phyloP scores from a whole-genome alignment of 92 coral and sea anemone species.

The Siderastrea radians region DNA sequence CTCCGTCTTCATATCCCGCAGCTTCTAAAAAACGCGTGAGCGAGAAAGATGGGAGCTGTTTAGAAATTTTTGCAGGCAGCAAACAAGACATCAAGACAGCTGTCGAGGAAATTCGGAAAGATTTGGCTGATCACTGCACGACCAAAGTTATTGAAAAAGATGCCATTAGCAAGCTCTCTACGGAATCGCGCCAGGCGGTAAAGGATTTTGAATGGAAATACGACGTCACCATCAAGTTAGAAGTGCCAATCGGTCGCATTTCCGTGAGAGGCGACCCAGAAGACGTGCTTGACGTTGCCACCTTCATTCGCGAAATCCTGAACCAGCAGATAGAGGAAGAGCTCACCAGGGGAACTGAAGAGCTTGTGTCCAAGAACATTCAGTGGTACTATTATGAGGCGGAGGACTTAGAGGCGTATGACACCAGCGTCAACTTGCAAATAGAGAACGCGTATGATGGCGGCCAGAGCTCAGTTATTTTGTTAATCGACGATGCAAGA shows the following conservation, averaged over 20 bases:
- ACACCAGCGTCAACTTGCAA: slow-evolving; percentile 48
- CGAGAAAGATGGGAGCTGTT: slow-evolving; percentile 4
- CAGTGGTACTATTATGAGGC: slow-evolving; percentile 72
- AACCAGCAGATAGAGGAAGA: slow-evolving; percentile 57
- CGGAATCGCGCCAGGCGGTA: too few relatives aligned
- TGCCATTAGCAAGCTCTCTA: slow-evolving; percentile 62
- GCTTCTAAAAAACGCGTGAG: not conserved
- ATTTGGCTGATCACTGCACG: slow-evolving; percentile 52
- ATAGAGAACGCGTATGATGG: slow-evolving; percentile 75
- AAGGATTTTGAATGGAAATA: too few relatives aligned
- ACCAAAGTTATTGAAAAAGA: slow-evolving; percentile 59
- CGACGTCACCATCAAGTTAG: slow-evolving; percentile 42
- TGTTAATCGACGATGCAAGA: slow-evolving; percentile 12
- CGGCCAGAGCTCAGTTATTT: slow-evolving; percentile 41
- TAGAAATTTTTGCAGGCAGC: slow-evolving; percentile 54
- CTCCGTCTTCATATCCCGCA: not conserved
- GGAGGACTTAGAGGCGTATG: slow-evolving; percentile 40
- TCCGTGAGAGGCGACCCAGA: slow-evolving; percentile 59
- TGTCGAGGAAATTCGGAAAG: slow-evolving; percentile 31
- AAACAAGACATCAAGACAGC: slow-evolving; percentile 47
- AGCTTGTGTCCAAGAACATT: slow-evolving; percentile 58
- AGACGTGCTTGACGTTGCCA: slow-evolving; percentile 49
- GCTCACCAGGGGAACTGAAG: slow-evolving; percentile 67
- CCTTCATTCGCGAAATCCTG: slow-evolving; percentile 44
- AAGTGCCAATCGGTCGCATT: slow-evolving; percentile 56